Evolutionary conservation across 2,113 vertebrate species (phyloP), one percentile per base, ranked within the genome.

Genomic region (Pungitius pungitius): DNA sequence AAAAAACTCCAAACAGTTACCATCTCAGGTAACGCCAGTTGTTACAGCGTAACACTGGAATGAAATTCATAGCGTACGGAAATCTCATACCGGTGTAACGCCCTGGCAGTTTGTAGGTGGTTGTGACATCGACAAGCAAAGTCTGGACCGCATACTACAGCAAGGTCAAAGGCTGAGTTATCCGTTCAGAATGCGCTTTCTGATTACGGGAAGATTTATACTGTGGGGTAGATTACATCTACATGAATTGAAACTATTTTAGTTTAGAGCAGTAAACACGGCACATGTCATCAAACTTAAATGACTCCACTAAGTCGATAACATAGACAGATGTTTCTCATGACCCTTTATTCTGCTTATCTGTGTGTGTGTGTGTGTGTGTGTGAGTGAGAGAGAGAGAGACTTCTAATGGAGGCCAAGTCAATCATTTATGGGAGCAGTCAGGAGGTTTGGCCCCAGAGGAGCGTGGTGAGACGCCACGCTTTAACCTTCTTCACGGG

Each of bases 401-500:
- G 66, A 65, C 71, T 76, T 70, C 37, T 81, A 87, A 90, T 92
- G 85, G 86, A 88, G 75, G 75, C 81, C 70, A 69, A 88, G 87
- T 93, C 87, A 93, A 93, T 94, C 88, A 94, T 94, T 94, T 83
- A 93, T 81, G 65, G 57, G 70, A 61, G 59, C 71, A 80, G 86
- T 82, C 83, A 72, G 78, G 80, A 82, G 80, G 78, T 78, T 78
- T 85, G 75, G 64, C 59, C 82, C 62, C 65, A 61, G 70, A 83
- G 74, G 74, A 85, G 69, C 24, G 54, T 83, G 88, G 57, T 75
- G 75, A 88, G 82, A 85, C 81, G 69, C 84, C 83, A 84, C 33
- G 58, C 79, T 88, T 59, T 75, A 74, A 86, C 82, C 75, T 64
- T 77, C 93, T 92, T 94, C 33, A 93, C 91, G 85, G 68, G 37